A percentile compares a stretch with the other conserved stretches of the same genome.
These are phyloP conservation scores for Achatina immaculata DNA, from an alignment of 1,140 invertebrate species.

Conservation along the genomic window DNA sequence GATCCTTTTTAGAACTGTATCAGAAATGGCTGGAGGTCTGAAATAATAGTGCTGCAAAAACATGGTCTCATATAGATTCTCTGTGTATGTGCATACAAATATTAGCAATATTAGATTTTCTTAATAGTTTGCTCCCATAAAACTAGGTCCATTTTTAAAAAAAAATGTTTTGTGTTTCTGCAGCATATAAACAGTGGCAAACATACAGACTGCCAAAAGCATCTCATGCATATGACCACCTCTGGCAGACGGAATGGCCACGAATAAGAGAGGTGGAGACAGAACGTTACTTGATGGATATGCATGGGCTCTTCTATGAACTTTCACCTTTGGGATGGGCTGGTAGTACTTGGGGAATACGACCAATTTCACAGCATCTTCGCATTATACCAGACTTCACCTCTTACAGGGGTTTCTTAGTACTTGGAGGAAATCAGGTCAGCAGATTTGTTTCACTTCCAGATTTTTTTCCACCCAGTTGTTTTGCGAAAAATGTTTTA, in stretches of 20 bases:
- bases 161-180: neutral
- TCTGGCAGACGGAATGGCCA: slow-evolving; percentile 53
- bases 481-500: too few species aligned
- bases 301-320: slow-evolving; percentile 52
- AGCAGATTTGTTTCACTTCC: too few species aligned
- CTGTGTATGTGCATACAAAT: too few species aligned
- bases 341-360: slow-evolving; percentile 46
- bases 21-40: too few species aligned
- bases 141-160: neutral
- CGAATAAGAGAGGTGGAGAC: slow-evolving; percentile 49
- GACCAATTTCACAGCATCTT: slow-evolving; percentile 44
- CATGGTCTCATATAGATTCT: too few species aligned
- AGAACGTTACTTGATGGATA: slow-evolving; percentile 49
- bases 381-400: slow-evolving; percentile 49
- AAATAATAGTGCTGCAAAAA: too few species aligned
- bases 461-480: too few species aligned
- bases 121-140: too few species aligned
- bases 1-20: too few species aligned
- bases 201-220: slow-evolving; percentile 51
- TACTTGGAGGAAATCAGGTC: slow-evolving; percentile 48
- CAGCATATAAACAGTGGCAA: slow-evolving; percentile 45
- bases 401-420: slow-evolving; percentile 45
- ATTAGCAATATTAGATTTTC: too few species aligned
- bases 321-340: slow-evolving; percentile 45
- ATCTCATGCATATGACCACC: slow-evolving; percentile 48